Evolutionary conservation across 2,888 invertebrate species (phyloP).

Genomic region (Germaria angustata): DNA sequence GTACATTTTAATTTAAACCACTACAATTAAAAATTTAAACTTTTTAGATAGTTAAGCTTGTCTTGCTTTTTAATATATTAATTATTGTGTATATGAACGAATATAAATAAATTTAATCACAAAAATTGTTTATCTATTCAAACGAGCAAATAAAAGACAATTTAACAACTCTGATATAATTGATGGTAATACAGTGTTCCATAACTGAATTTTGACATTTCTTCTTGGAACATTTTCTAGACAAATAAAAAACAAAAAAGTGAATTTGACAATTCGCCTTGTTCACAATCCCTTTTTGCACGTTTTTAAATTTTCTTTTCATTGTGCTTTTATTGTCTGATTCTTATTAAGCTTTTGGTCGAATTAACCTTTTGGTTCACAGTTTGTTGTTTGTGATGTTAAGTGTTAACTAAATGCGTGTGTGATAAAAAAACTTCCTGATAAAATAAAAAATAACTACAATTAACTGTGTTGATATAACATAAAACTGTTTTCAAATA

Average conservation of each 20-base stretch:
- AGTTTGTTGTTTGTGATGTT: neutral
- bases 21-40: too few relatives aligned
- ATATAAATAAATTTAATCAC: neutral
- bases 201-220: neutral
- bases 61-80: too few relatives aligned
- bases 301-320: constrained; percentile 22
- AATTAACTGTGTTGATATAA: neutral
- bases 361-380: neutral
- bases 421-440: neutral
- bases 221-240: constrained; percentile 1
- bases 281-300: constrained; percentile 10
- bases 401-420: neutral
- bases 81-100: too few relatives aligned
- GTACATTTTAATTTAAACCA: too few relatives aligned
- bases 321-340: constrained; percentile 7
- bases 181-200: constrained; percentile 10
- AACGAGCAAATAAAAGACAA: neutral
- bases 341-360: constrained; percentile 14
- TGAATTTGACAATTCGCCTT: constrained; percentile 11
- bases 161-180: neutral
- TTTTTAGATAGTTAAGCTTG: too few relatives aligned
- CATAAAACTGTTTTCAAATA: neutral
- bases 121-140: neutral
- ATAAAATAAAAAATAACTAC: neutral
- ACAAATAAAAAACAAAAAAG: constrained; percentile 10